Evolutionary conservation across 37 sponge, comb jelly and placozoan species (phyloP), one percentile per base, ranked within the genome.

Genomic region (Beroe forskalii): DNA sequence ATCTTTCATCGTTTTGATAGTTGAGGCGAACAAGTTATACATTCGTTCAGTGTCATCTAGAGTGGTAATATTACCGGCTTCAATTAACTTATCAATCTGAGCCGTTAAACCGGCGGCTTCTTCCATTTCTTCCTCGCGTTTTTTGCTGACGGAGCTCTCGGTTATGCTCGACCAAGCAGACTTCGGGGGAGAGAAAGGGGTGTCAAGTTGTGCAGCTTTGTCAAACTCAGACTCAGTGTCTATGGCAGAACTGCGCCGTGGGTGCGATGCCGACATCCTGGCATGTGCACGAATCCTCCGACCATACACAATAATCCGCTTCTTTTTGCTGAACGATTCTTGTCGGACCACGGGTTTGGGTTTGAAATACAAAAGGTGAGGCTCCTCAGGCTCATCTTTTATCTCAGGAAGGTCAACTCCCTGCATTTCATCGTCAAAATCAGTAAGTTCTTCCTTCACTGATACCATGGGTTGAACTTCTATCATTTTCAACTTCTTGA

Each of bases 181-280:
- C 42, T 80, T 80, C 14, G 86, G 86, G 4, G 86, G 86, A 25
- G 86, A 80, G 55, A 80, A 80, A 24, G 86, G 86, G 6, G 55
- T 44, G 86, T 22, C 22, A 1, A 80, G 2, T 22, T 43, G 20
- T 41, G 86, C 86, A 42, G 86, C 86, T 38, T 23, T 41, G 22
- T 80, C 86, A 42, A 80, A 80, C 44, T 80, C 86, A 14, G 86
- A 23, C 22, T 80, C 86, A 32, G 28, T 37, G 40, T 23, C 35
- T 1, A 44, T 37, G 30, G 37, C 30, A 36, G 72, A 36, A 32
- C 17, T 36, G 1, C 72, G 28, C n/a, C 86, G 44, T 0, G 86
- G 55, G 22, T 41, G 86, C 22, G 86, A 44, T 0, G 55, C 27
- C 12, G 86, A 80, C 55, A 44, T 80, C 28, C 86, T 12, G 44